Evolutionary conservation across 2,113 vertebrate species (phyloP).

Genomic region (Ceratotherium simum): DNA sequence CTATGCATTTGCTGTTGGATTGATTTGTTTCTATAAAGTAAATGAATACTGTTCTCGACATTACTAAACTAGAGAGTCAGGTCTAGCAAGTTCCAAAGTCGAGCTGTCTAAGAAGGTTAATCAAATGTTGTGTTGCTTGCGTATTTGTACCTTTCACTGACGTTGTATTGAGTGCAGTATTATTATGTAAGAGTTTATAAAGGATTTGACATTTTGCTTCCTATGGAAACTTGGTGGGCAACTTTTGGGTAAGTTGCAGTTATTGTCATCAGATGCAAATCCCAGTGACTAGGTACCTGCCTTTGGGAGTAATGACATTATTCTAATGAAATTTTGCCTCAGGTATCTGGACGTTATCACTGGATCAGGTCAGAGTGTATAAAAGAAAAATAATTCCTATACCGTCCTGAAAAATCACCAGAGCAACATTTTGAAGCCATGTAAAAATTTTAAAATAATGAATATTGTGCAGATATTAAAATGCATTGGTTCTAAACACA

Average conservation of each 20-base stretch:
- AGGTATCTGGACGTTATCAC: constrained; percentile 29
- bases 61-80: constrained; percentile 35
- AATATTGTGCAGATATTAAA: constrained; percentile 29
- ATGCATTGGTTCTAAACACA: constrained; percentile 11
- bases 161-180: constrained; percentile 30
- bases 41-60: not conserved
- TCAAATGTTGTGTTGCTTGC: constrained; percentile 42
- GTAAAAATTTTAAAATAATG: constrained; percentile 32
- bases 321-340: constrained; percentile 33
- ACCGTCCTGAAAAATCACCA: not conserved
- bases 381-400: constrained; percentile 35
- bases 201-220: constrained; percentile 43
- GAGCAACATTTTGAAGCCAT: not conserved
- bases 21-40: constrained; percentile 40
- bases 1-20: constrained; percentile 12
- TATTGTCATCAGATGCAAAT: constrained; percentile 30
- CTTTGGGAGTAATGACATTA: constrained; percentile 20
- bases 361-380: constrained; percentile 44
- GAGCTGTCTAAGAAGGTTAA: not conserved
- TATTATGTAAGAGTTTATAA: constrained; percentile 43
- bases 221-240: constrained; percentile 27
- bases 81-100: constrained; percentile 57
- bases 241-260: not conserved
- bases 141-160: constrained; percentile 18
- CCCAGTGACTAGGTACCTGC: not conserved